Conservation (phyloP, 1,140 invertebrate species). For the Bathynomus jamesi region DNA sequence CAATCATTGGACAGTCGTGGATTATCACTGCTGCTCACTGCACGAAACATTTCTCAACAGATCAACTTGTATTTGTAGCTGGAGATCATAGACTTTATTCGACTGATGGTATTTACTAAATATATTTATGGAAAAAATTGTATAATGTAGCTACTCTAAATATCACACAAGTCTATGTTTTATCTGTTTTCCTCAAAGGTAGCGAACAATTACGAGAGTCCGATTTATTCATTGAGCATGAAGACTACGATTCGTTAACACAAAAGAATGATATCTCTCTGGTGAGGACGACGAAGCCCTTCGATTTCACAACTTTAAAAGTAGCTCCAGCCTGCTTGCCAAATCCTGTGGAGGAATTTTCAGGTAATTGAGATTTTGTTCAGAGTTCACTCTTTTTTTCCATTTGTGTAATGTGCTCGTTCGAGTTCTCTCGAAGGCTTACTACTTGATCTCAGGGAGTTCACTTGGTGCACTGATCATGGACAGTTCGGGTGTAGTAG, state of each 20-base stretch:
- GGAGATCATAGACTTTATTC: not conserved
- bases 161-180: no score
- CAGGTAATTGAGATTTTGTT: not conserved
- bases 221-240: not conserved
- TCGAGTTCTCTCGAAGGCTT: no score
- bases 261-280: not conserved
- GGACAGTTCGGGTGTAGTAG: no score
- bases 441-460: no score
- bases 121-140: no score
- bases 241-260: not conserved
- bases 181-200: no score
- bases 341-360: not conserved
- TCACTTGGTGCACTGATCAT: no score
- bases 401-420: no score
- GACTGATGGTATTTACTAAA: not conserved
- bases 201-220: not conserved
- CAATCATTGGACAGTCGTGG: not conserved
- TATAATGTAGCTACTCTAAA: no score
- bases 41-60: not conserved
- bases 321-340: not conserved
- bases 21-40: not conserved
- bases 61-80: not conserved
- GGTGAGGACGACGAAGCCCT: not conserved
- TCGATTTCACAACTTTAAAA: not conserved
- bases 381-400: no score